Percentiles rank a stretch among this genome's conserved stretches.
These are phyloP conservation scores for Drosophila arizonae DNA, from an alignment of 1,140 invertebrate species.

Conservation along the genomic window DNA sequence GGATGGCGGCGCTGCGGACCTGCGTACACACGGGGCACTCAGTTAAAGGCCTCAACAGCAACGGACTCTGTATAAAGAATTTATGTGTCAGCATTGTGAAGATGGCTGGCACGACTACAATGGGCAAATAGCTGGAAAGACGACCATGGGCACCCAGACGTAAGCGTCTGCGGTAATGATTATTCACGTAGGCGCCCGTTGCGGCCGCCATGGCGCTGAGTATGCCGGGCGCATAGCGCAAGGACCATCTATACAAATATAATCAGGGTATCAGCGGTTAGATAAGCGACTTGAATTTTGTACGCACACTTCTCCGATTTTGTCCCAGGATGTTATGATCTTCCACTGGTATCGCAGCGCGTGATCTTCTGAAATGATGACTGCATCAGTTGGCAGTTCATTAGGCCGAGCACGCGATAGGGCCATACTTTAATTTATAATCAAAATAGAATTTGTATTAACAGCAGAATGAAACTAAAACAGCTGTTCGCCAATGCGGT, in stretches of 20 bases:
- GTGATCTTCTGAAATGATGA: conserved; percentile 82
- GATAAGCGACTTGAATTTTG: conserved; percentile 38
- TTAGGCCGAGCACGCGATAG: conserved; percentile 50
- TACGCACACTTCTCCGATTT: conserved; percentile 82
- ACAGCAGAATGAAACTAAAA: conserved; percentile 7
- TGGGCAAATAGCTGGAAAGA: conserved; percentile 82
- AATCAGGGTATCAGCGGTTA: conserved; percentile 38
- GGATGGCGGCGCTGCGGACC: conserved; percentile 80
- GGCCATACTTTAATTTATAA: conserved; percentile 49
- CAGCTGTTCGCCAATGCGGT: conserved; percentile 38
- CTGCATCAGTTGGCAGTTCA: conserved; percentile 81
- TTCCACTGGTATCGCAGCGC: conserved; percentile 83
- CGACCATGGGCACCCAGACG: conserved; percentile 78
- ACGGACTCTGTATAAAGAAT: conserved; percentile 77
- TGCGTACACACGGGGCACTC: conserved; percentile 83
- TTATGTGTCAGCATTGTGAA: conserved; percentile 80
- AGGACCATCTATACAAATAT: conserved; percentile 70
- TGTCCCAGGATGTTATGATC: conserved; percentile 82
- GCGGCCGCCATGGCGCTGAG: conserved; percentile 65
- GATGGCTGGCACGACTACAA: conserved; percentile 82
- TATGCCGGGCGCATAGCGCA: conserved; percentile 77
- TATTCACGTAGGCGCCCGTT: conserved; percentile 83
- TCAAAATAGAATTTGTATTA: conserved; percentile 13
- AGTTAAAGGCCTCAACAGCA: conserved; percentile 72
- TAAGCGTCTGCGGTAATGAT: conserved; percentile 80